These are phyloP conservation scores for Platycercus adscitus DNA, from an alignment of 2,113 vertebrate genomes.

Conservation along the genomic window DNA sequence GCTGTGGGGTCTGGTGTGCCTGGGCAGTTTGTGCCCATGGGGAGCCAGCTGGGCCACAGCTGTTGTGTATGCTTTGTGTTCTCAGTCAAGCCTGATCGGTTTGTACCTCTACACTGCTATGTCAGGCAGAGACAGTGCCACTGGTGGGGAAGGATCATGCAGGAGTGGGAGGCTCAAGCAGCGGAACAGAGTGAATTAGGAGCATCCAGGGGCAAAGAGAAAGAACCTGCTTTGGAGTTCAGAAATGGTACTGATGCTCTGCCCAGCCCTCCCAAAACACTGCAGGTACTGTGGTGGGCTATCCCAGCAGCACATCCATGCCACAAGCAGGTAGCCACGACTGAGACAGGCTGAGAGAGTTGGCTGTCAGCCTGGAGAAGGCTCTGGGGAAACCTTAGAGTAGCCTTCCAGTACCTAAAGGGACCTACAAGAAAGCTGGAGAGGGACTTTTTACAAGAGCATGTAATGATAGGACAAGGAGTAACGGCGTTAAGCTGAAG, in stretches of 20 bases:
- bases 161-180: neutral
- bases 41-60: neutral
- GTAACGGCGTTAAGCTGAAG: neutral
- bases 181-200: neutral
- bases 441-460: neutral
- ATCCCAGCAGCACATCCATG: rapidly evolving
- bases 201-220: neutral
- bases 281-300: rapidly evolving
- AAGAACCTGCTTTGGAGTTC: neutral
- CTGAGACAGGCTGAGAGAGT: neutral
- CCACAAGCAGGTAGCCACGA: neutral
- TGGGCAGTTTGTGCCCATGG: rapidly evolving
- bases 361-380: neutral
- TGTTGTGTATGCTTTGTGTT: rapidly evolving
- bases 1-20: rapidly evolving
- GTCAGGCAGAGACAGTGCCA: neutral
- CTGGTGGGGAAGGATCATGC: rapidly evolving
- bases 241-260: neutral
- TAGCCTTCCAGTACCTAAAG: neutral
- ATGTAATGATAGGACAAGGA: neutral
- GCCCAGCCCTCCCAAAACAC: neutral
- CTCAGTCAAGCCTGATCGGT: rapidly evolving
- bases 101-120: rapidly evolving
- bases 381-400: neutral
- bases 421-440: neutral